phyloP scores from a whole-genome alignment of 2,797 vertebrate genomes.

The Rhinatrema bivittatum region DNA sequence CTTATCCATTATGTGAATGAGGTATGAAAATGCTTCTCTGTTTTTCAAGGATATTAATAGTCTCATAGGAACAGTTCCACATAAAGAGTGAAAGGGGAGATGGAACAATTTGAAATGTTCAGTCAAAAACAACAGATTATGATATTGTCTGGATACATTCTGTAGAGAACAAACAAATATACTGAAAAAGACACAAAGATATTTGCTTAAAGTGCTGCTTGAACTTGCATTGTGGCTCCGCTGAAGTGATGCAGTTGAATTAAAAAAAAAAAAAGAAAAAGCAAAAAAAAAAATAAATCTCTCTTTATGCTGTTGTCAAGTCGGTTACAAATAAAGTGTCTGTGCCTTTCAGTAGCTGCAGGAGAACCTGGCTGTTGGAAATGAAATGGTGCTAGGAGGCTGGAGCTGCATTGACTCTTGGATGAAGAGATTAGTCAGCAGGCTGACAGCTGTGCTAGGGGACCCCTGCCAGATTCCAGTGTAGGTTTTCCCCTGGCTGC shows the following conservation, averaged over 20 bases:
- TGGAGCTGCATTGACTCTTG: constrained; percentile 24
- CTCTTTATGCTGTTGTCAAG: constrained; percentile 14
- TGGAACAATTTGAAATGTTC: too few species aligned
- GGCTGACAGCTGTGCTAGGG: constrained; percentile 35
- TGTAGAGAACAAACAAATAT: too few species aligned
- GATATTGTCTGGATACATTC: too few species aligned
- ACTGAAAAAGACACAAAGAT: neutral
- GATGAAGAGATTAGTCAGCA: constrained; percentile 48
- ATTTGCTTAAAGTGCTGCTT: too few species aligned
- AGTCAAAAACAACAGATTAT: too few species aligned
- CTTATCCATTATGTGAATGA: too few species aligned
- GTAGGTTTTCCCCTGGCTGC: constrained; percentile 25
- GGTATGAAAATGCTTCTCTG: too few species aligned
- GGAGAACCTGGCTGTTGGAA: neutral
- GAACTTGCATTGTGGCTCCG: too few species aligned
- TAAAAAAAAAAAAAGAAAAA: neutral
- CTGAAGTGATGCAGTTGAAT: neutral
- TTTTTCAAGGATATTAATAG: too few species aligned
- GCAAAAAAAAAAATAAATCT: neutral
- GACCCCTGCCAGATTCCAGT: constrained; percentile 23
- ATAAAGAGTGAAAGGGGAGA: too few species aligned
- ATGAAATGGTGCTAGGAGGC: constrained; percentile 29
- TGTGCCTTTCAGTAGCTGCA: neutral
- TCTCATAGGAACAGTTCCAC: too few species aligned
- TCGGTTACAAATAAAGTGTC: constrained; percentile 20